A percentile compares a stretch with the other conserved stretches of the same genome.
Evolutionary conservation across 2,888 invertebrate species (phyloP).

Genomic region (Caenorhabditis sulstoni): DNA sequence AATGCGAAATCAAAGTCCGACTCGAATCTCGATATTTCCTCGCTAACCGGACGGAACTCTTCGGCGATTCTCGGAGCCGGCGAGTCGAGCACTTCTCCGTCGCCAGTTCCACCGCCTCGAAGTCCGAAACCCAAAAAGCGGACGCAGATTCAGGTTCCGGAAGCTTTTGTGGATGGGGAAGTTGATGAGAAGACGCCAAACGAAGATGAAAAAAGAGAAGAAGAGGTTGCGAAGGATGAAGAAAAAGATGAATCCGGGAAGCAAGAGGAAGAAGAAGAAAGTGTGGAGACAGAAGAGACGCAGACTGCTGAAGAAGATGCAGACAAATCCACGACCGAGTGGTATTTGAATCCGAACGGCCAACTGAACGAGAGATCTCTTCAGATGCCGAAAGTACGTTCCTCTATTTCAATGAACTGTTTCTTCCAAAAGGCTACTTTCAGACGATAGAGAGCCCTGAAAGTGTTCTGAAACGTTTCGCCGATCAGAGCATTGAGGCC

Average conservation of each 20-base stretch:
- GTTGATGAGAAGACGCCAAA: not conserved
- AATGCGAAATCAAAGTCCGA: slow-evolving; percentile 48
- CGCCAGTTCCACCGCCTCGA: slow-evolving; percentile 58
- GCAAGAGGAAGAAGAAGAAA: slow-evolving; percentile 10
- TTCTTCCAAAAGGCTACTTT: not conserved
- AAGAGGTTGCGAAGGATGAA: slow-evolving; percentile 1
- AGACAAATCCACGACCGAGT: slow-evolving; percentile 64
- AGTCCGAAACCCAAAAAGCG: slow-evolving; percentile 50
- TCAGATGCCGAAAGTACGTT: slow-evolving; percentile 71
- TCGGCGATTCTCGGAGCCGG: slow-evolving; percentile 28
- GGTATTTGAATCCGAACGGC: slow-evolving; percentile 76
- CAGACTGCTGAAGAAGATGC: not conserved
- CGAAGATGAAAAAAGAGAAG: slow-evolving; percentile 1
- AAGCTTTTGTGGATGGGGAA: not conserved
- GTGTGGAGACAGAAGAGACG: slow-evolving; percentile 8
- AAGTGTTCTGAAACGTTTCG: slow-evolving; percentile 55
- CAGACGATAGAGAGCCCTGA: slow-evolving; percentile 65
- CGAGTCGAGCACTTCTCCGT: slow-evolving; percentile 16
- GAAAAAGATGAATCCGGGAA: not conserved
- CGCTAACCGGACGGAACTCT: slow-evolving; percentile 41
- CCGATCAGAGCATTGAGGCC: slow-evolving; percentile 61
- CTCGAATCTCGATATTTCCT: slow-evolving; percentile 53
- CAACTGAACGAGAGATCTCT: slow-evolving; percentile 74
- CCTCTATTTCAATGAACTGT: not conserved
- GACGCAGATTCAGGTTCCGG: slow-evolving; percentile 13